phyloP scores from a whole-genome alignment of 2,113 vertebrate species.

The Neolamprologus sp. region DNA sequence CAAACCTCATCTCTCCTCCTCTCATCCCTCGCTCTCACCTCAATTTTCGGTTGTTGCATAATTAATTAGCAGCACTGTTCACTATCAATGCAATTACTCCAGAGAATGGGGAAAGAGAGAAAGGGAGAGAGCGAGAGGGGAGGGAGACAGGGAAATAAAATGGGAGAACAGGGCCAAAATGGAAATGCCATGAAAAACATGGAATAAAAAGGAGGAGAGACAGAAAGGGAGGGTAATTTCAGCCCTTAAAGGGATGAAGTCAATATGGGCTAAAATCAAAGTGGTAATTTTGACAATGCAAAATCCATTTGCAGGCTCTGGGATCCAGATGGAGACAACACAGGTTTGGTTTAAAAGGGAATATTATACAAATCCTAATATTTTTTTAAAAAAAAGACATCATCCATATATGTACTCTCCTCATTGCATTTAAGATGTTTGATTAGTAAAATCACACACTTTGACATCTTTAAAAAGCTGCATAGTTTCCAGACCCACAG shows the following conservation, averaged over 20 bases:
- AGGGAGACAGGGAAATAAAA: not conserved
- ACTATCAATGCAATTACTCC: constrained; percentile 75
- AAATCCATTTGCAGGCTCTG: constrained; percentile 42
- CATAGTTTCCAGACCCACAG: not conserved
- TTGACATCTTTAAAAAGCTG: not conserved
- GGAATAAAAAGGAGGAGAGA: constrained; percentile 14
- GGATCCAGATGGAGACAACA: constrained; percentile 30
- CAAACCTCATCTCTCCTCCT: constrained; percentile 48
- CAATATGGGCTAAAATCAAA: constrained; percentile 40
- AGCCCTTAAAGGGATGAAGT: constrained; percentile 35
- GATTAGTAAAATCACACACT: not conserved
- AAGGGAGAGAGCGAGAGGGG: not conserved
- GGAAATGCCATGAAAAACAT: constrained; percentile 53
- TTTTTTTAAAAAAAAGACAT: fast-evolving
- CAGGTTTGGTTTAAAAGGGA: not conserved
- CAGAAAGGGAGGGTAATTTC: constrained; percentile 17
- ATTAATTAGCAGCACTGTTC: constrained; percentile 76
- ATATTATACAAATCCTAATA: not conserved
- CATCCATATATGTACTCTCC: not conserved
- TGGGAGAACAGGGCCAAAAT: constrained; percentile 48
- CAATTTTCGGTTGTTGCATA: constrained; percentile 75
- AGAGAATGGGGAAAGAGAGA: constrained; percentile 48
- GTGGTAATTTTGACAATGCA: constrained; percentile 44
- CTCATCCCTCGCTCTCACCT: constrained; percentile 70
- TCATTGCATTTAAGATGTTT: not conserved